phyloP scores from a whole-genome alignment of 2,888 invertebrate genomes.

The Drosophila falleni region DNA sequence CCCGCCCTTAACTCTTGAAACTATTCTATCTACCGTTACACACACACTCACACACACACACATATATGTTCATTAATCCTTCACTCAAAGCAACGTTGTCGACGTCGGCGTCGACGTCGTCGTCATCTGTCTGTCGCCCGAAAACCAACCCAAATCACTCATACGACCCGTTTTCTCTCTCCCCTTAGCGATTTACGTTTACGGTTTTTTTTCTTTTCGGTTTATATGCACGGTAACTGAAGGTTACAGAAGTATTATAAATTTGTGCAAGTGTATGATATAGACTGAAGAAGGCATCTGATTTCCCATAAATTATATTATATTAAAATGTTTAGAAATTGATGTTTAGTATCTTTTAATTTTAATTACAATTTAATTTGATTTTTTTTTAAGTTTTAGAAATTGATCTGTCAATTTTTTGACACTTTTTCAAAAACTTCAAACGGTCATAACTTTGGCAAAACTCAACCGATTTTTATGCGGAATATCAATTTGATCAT shows the following conservation, averaged over 20 bases:
- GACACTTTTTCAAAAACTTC: no score
- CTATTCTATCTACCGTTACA: conserved; percentile 35
- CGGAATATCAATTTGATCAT: no score
- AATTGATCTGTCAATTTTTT: no score
- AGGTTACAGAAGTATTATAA: background rate
- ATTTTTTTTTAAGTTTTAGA: no score
- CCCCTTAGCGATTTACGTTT: background rate
- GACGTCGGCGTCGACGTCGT: conserved; percentile 35
- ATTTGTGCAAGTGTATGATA: background rate
- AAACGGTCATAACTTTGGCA: no score
- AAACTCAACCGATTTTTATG: no score
- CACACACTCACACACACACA: conserved; percentile 13
- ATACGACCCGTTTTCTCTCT: conserved; percentile 50
- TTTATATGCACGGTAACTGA: background rate
- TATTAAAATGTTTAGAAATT: no score
- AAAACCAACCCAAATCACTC: conserved; percentile 65
- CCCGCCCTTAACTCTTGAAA: background rate
- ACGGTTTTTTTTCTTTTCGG: conserved; percentile 8
- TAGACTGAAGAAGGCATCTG: no score
- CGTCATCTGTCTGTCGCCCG: conserved; percentile 60
- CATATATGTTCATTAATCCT: conserved; percentile 63
- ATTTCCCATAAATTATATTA: no score
- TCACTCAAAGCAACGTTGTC: conserved; percentile 65
- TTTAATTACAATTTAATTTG: no score
- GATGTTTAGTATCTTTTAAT: no score